Evolutionary conservation across 2,113 vertebrate genomes (phyloP), one percentile per base, ranked within the genome.

Genomic region (Merops nubicus): DNA sequence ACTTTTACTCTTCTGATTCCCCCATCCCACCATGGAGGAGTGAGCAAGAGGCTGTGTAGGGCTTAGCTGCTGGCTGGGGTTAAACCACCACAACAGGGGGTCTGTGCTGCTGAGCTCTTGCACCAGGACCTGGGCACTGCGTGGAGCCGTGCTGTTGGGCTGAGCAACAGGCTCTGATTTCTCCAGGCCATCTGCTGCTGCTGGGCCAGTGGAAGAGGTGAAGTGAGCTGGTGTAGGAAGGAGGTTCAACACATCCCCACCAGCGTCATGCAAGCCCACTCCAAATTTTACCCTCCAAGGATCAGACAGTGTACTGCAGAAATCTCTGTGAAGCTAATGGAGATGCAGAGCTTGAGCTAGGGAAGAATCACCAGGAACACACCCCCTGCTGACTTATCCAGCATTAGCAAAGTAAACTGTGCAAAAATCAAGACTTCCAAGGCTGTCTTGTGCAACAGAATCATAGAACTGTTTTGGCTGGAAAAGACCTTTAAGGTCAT

Each of bases 261-360:
- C 16, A 18, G 21, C 28, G 50, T 23, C 0, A 0, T 1, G 2
- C 36, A 54, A 90, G 2, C 33, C 14, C 26, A 6, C 33, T 47
- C 38, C 56, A 60, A 26, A 64, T 63, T 63, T 68, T 72, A 8
- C 14, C 43, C 10, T 38, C 25, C 38, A 33, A 67, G 57, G 9
- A 33, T 42, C 28, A 64, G 22, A 31, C 11, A 79, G 26, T 0
- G 0, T 6, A 34, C 17, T 19, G 25, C 34, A 45, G 29, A 77
- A 74, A 63, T 13, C 54, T 59, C 68, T 47, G 36, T 45, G 69
- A 73, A 47, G 20, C 25, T 51, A 65, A 54, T 0, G 9, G 45
- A 53, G 23, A 4, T 19, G 12, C 19, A 31, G 38, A 85, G 22
- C 42, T n/a, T 74, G 33, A 42, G 42, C 26, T 43, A 33, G 64